Conservation (phyloP, 1,140 invertebrate species). For the Plectrocnemia conspersa region DNA sequence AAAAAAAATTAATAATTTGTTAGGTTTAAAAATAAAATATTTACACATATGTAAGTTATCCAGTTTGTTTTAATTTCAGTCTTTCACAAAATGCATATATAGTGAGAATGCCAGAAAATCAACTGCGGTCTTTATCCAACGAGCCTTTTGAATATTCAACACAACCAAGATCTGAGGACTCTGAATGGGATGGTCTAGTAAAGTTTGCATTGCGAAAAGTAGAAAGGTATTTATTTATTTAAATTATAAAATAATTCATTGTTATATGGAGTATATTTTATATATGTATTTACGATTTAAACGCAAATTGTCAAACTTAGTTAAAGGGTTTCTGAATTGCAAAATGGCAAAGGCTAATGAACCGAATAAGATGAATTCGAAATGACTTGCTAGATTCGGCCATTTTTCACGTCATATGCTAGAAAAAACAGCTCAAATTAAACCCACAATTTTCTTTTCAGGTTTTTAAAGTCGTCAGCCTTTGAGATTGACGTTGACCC, state of each 20-base stretch:
- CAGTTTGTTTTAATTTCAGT: slow-evolving; percentile 39
- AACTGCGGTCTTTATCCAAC: slow-evolving; percentile 57
- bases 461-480: slow-evolving; percentile 71
- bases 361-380: too few species aligned
- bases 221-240: slow-evolving; percentile 53
- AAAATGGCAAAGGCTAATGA: too few species aligned
- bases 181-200: slow-evolving; percentile 72
- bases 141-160: slow-evolving; percentile 66
- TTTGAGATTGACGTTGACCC: slow-evolving; percentile 67
- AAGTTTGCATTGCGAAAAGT: slow-evolving; percentile 68
- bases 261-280: background rate
- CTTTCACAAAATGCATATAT: slow-evolving; percentile 67
- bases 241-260: too few species aligned
- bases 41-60: too few species aligned
- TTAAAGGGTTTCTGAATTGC: too few species aligned
- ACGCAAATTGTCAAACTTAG: background rate
- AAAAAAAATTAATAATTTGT: background rate
- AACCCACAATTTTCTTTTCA: slow-evolving; percentile 39
- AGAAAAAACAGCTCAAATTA: background rate
- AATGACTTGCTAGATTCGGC: background rate
- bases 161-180: slow-evolving; percentile 62
- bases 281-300: background rate
- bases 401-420: background rate
- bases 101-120: slow-evolving; percentile 59
- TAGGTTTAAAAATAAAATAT: too few species aligned